Evolutionary conservation across 2,888 invertebrate species (phyloP), one percentile per base, ranked within the genome.

Genomic region (Rotaria magnacalcarata): DNA sequence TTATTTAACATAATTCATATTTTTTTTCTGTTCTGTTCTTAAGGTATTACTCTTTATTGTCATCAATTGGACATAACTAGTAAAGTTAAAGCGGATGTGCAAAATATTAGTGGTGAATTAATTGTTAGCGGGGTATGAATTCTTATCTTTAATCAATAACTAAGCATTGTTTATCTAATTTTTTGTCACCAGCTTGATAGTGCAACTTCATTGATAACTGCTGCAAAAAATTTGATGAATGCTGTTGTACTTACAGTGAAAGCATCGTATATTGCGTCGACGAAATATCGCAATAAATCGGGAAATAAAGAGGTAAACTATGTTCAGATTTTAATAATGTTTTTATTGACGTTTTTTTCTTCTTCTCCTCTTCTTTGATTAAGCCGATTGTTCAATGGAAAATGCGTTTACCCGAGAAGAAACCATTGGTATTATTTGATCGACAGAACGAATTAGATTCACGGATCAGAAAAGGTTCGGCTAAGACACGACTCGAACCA

Each of bases 381-480:
- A 16, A 95, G 21, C 96, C 96, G 47, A 96, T 97, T 89, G 97
- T 99, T 85, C 96, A 97, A 74, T 99, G 98, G 98, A 96, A 96
- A 90, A 98, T 99, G 97, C 97, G 97, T 90, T 97, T 97, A 0
- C 99, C 99, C 0, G 98, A 97, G 92, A 99, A 99, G 93, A 98
- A 99, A 91, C 98, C 98, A 0, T 92, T 99, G 41, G 96, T 97
- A 86, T 52, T 84, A 67, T 54, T 74, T n/a, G 43, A 84, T 11
- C 85, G 85, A 21, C 87, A 47, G 27, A 85, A 87, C 43, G 85
- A 87, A 60, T 84, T n/a, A 14, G 80, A 84, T 19, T 58, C 85
- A 7, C 58, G 87, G 16, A 84, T 50, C 14, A 84, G 85, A 67
- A 87, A 87, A 74, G 85, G 60, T 19, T 50, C 85, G 21, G 60